phyloP scores from a whole-genome alignment of 2,888 invertebrate species.

The Rhagophthalmus giganteus region DNA sequence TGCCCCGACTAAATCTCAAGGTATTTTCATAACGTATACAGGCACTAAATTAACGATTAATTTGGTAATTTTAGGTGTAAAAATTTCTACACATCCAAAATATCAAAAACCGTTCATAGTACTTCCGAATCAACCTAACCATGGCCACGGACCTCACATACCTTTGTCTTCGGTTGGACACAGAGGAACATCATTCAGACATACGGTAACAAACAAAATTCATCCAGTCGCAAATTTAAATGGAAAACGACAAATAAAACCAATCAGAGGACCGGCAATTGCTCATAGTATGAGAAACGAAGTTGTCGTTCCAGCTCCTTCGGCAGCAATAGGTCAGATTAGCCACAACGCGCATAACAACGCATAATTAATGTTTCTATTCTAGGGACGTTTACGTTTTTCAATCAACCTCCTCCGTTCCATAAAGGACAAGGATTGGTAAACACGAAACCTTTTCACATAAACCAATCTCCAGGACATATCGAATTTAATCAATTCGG shows the following conservation, averaged over 20 bases:
- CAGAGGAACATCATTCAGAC: slow-evolving; percentile 43
- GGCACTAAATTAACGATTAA: no score
- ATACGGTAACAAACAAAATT: slow-evolving; percentile 45
- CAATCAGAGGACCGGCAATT: slow-evolving; percentile 37
- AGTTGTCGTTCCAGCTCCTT: slow-evolving; percentile 48
- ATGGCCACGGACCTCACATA: slow-evolving; percentile 55
- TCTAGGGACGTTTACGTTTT: slow-evolving; percentile 43
- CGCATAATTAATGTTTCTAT: no score
- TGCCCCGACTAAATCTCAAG: slow-evolving; percentile 1
- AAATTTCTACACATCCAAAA: slow-evolving; percentile 34
- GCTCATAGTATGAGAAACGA: slow-evolving; percentile 50
- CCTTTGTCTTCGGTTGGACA: slow-evolving; percentile 52
- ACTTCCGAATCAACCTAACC: slow-evolving; percentile 55
- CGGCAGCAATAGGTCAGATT: slow-evolving; percentile 37
- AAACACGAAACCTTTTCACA: slow-evolving; percentile 54
- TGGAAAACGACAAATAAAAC: slow-evolving; percentile 38
- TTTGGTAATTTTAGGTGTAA: slow-evolving; percentile 26
- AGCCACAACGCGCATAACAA: no score
- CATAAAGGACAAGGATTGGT: slow-evolving; percentile 31
- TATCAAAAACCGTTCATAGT: slow-evolving; percentile 25
- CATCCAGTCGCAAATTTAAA: slow-evolving; percentile 7
- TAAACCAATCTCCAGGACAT: slow-evolving; percentile 51
- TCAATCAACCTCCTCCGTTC: slow-evolving; percentile 31
- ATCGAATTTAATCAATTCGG: slow-evolving; percentile 38
- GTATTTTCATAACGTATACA: no score